Evolutionary conservation across 2,113 vertebrate genomes (phyloP).

Genomic region (Talpa occidentalis): DNA sequence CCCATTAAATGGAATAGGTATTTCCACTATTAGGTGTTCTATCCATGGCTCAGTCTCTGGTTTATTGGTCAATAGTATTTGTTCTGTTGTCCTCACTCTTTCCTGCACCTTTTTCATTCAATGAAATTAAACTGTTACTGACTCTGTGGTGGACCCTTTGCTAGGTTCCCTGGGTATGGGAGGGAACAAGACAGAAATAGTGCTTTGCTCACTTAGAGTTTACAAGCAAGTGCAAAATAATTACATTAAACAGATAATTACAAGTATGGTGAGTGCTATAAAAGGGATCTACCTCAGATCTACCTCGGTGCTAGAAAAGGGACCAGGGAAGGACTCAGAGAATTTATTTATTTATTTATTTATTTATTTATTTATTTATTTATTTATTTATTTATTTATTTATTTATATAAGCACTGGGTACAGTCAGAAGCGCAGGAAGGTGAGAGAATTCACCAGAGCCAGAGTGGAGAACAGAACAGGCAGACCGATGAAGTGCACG

Average conservation of each 20-base stretch:
- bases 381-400: not conserved
- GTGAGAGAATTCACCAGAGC: too few relatives aligned
- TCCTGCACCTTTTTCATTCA: not conserved
- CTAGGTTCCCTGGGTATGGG: not conserved
- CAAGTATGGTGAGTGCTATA: slow-evolving; percentile 14
- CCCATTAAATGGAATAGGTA: slow-evolving; percentile 3
- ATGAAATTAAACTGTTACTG: slow-evolving; percentile 39
- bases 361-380: not conserved
- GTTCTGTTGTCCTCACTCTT: not conserved
- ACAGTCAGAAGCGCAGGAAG: too few relatives aligned
- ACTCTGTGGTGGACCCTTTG: not conserved
- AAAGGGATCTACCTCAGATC: slow-evolving; percentile 14
- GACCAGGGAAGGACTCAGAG: not conserved
- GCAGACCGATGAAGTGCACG: too few relatives aligned
- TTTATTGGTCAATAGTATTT: slow-evolving; percentile 14
- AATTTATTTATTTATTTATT: not conserved
- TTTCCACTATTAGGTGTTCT: not conserved
- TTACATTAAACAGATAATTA: not conserved
- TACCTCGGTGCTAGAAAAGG: not conserved
- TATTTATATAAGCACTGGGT: too few relatives aligned
- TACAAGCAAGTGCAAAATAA: not conserved
- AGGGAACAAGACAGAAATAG: not conserved
- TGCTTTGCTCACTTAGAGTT: slow-evolving; percentile 28
- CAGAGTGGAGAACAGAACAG: too few relatives aligned
- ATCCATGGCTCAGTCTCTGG: not conserved